Evolutionary conservation across 2,113 vertebrate species (phyloP).

Genomic region (Percina caprodes): DNA sequence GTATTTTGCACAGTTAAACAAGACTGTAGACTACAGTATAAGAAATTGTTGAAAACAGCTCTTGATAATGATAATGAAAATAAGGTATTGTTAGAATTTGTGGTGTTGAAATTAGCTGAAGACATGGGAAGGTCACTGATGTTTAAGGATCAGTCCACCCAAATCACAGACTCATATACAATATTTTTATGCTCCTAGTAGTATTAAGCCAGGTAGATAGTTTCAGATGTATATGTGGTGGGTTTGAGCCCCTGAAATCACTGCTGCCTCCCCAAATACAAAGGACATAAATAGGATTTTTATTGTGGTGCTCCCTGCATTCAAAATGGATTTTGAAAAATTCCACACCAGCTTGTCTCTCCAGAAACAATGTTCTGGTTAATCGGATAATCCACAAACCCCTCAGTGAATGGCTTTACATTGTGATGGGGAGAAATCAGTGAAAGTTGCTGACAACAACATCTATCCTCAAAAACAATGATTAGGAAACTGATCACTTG

Average conservation of each 20-base stretch:
- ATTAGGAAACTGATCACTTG: background rate
- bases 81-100: slow-evolving; percentile 4
- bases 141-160: slow-evolving; percentile 25
- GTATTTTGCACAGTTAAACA: slow-evolving; percentile 35
- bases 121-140: slow-evolving; percentile 49
- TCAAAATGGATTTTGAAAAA: background rate
- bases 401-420: slow-evolving; percentile 5
- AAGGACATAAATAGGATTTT: slow-evolving; percentile 5
- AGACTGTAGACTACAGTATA: background rate
- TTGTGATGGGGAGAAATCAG: background rate
- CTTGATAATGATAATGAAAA: slow-evolving; percentile 24
- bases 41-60: slow-evolving; percentile 34
- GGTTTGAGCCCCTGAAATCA: background rate
- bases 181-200: background rate
- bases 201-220: background rate
- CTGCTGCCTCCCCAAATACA: background rate
- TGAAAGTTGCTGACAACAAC: background rate
- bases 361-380: background rate
- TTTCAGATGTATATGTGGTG: background rate
- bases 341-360: background rate
- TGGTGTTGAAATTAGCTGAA: slow-evolving; percentile 24
- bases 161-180: slow-evolving; percentile 9
- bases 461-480: background rate
- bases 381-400: background rate
- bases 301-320: background rate